Evolutionary conservation across 1,140 invertebrate genomes (phyloP), one percentile per base, ranked within the genome.

Genomic region (Hyphantria cunea): DNA sequence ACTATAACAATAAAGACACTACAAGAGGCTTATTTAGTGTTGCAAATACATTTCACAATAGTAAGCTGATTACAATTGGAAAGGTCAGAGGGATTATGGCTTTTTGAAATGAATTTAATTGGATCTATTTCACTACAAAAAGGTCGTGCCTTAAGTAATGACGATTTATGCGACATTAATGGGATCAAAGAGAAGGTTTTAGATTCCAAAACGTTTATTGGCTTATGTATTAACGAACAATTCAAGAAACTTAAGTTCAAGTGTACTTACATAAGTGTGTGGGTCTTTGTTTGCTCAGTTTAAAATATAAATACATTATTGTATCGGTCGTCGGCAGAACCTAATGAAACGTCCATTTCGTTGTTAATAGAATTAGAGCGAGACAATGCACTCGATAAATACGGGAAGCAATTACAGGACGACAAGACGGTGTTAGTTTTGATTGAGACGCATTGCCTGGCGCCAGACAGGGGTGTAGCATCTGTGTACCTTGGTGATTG

Each of bases 291-390:
- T 58, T 49, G 39, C 14, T 58, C 33, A 11, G 3, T 56, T 25
- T 25, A 25, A 34, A 55, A 56, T 58, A 56, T 48, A 56, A 49
- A 58, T 48, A 49, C 32, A n/a, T 58, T 58, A 49, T 37, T 39
- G 55, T 58, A 8, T 58, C 55, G 44, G 32, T 58, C 54, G 54
- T 56, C 54, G 47, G 47, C 54, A 37, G 32, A 42, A 12, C n/a
- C 55, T 58, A 58, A 58, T 48, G 55, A 58, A 58, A 58, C 45
- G 55, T 58, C 52, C 51, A 64, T 61, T 72, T 66, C 58, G 64
- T 71, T 52, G 66, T 67, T 69, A 70, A 74, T 72, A 67, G 55
- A 72, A 70, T 70, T 68, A 72, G 69, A 75, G 64, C 64, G 68
- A 70, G 74, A 76, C 71, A 70, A 76, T 69, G 62, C 63, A 53